These are phyloP conservation scores for Acheta domesticus DNA, from an alignment of 2,888 invertebrate genomes.

Conservation along the genomic window DNA sequence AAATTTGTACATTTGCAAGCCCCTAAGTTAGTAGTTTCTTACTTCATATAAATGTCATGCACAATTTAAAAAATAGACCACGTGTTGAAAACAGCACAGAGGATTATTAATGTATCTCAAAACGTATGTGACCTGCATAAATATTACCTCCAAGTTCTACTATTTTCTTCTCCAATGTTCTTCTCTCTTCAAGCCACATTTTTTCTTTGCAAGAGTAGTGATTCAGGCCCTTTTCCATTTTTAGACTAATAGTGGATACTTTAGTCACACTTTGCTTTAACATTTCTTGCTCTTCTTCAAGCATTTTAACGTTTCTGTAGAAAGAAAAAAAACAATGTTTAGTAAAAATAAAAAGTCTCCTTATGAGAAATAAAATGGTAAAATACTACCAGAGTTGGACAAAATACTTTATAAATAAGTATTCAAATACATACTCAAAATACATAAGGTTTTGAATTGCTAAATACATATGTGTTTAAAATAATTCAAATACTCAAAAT, in stretches of 20 bases:
- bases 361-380: neutral
- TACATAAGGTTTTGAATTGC: too few species aligned
- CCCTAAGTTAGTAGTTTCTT: too few species aligned
- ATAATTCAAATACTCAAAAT: too few species aligned
- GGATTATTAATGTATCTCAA: too few species aligned
- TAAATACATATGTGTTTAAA: too few species aligned
- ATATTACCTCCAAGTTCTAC: neutral
- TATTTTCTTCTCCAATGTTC: neutral
- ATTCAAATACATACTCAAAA: too few species aligned
- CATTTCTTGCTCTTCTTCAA: constrained; percentile 7
- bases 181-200: neutral
- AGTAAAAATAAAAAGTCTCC: neutral
- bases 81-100: too few species aligned
- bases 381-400: neutral
- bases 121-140: too few species aligned
- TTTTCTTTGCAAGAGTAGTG: neutral
- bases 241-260: neutral
- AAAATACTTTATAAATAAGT: too few species aligned
- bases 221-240: neutral
- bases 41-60: too few species aligned
- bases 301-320: neutral
- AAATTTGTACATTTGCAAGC: too few species aligned
- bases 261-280: neutral
- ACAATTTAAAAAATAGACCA: too few species aligned
- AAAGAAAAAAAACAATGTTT: neutral